Evolutionary conservation across 92 coral and sea anemone species (phyloP).

Genomic region (Epizoanthus illoricatus): DNA sequence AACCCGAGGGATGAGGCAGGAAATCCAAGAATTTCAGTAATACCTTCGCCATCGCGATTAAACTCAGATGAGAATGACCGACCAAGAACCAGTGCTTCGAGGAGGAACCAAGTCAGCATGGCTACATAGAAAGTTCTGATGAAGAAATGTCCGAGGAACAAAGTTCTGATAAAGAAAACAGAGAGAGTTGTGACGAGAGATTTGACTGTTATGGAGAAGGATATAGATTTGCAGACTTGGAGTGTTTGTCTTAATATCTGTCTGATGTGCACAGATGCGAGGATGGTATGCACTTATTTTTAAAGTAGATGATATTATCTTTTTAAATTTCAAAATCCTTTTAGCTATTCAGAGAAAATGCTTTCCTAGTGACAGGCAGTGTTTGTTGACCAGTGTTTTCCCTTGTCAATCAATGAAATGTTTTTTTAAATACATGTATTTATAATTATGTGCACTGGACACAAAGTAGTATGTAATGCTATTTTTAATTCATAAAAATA

Average conservation of each 20-base stretch:
- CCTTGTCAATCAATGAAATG: not conserved
- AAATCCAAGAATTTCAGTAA: not conserved
- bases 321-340: slow-evolving; percentile 25
- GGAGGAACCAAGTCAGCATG: not conserved
- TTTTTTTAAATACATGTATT: not conserved
- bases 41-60: not conserved
- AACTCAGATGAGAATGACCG: not conserved
- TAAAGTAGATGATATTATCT: not conserved
- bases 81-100: not conserved
- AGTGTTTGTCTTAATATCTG: slow-evolving; percentile 24
- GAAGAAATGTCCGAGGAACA: not conserved
- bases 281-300: not conserved
- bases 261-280: slow-evolving; percentile 14
- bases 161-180: not conserved
- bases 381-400: not conserved
- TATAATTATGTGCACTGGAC: not conserved
- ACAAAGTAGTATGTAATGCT: not conserved
- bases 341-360: slow-evolving; percentile 7
- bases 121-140: slow-evolving; percentile 9
- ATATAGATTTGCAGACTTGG: slow-evolving; percentile 10
- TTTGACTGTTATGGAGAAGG: slow-evolving; percentile 17
- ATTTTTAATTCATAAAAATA: not conserved
- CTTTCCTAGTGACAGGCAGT: slow-evolving; percentile 1
- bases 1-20: not conserved
- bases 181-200: not conserved